Evolutionary conservation across 2,113 vertebrate genomes (phyloP).

Genomic region (Australoheros scitulus): DNA sequence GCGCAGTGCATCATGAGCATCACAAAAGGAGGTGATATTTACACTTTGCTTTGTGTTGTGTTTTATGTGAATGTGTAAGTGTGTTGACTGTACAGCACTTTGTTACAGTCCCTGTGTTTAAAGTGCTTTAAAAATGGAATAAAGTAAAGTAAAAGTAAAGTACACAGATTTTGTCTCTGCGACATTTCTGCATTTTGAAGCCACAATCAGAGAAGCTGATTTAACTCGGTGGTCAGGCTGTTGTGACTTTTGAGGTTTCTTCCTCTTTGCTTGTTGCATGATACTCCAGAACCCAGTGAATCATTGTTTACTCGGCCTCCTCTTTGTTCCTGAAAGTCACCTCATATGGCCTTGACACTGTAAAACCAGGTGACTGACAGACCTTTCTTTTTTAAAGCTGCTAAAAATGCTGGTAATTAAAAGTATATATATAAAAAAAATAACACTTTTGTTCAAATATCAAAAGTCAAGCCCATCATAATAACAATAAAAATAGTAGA

Average conservation of each 20-base stretch:
- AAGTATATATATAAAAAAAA: background rate
- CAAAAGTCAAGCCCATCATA: background rate
- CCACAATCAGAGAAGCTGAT: background rate
- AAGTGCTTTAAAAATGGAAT: too few species aligned
- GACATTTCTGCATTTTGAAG: conserved; percentile 21
- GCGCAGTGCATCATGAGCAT: background rate
- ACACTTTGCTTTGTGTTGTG: too few species aligned
- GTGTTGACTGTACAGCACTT: too few species aligned
- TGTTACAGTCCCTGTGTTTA: too few species aligned
- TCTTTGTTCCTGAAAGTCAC: background rate
- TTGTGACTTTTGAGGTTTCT: conserved; percentile 20
- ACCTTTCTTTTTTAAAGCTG: background rate
- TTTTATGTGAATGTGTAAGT: too few species aligned
- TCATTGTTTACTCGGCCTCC: background rate
- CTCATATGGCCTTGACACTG: background rate
- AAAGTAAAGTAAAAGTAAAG: too few species aligned
- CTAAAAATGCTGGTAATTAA: background rate
- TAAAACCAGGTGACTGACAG: background rate
- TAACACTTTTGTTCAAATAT: background rate
- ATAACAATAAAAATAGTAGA: background rate
- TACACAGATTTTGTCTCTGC: background rate
- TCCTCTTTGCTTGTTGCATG: background rate
- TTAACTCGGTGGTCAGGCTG: background rate
- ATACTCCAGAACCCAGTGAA: background rate
- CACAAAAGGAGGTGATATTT: background rate